These are phyloP conservation scores for Lanius ludovicianus DNA, from an alignment of 2,113 vertebrate genomes.

Conservation along the genomic window DNA sequence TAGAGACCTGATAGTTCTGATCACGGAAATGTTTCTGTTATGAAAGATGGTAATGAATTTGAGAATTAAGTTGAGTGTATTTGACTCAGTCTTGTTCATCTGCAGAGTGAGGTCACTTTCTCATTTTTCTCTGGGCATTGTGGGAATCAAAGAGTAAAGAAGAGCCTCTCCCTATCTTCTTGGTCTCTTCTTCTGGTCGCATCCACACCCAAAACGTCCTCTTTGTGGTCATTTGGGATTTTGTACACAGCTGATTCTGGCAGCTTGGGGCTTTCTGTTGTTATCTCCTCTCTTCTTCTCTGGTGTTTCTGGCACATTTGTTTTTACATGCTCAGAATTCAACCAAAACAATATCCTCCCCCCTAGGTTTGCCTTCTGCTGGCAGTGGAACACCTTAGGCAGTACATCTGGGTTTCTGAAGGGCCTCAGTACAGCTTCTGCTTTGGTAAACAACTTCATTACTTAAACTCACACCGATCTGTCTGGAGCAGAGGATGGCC, in stretches of 20 bases:
- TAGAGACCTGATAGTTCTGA: neutral
- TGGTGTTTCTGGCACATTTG: neutral
- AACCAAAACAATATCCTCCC: neutral
- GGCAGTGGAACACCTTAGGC: neutral
- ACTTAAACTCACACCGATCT: neutral
- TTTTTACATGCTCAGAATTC: neutral
- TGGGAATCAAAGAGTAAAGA: neutral
- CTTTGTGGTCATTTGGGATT: neutral
- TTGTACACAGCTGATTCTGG: neutral
- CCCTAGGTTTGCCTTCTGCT: neutral
- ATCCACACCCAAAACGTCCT: neutral
- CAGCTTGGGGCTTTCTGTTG: neutral
- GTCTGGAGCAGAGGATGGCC: neutral
- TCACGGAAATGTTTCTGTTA: neutral
- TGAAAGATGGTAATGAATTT: neutral
- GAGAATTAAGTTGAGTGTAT: neutral
- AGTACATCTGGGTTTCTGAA: neutral
- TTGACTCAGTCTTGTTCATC: neutral
- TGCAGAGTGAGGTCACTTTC: neutral
- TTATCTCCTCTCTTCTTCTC: neutral
- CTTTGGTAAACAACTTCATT: neutral
- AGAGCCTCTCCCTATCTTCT: neutral
- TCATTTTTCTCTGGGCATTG: neutral
- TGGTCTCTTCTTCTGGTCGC: neutral
- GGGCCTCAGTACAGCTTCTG: accelerated